A percentile compares a stretch with the other conserved stretches of the same genome.
phyloP scores from a whole-genome alignment of 2,113 vertebrate species.

The Lichenostomus cassidix region DNA sequence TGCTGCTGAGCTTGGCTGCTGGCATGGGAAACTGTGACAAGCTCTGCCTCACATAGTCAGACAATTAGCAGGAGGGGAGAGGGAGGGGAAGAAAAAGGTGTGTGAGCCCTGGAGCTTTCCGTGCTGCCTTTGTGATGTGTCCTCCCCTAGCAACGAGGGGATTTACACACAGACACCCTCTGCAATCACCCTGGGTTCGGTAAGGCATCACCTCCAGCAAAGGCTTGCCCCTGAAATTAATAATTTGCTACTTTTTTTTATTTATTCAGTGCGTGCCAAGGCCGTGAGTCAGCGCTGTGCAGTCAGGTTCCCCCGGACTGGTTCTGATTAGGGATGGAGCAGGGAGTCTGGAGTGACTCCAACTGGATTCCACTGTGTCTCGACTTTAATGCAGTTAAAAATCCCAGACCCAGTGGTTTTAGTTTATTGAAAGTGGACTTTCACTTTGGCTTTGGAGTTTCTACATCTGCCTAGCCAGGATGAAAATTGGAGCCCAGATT shows the following conservation, averaged over 20 bases:
- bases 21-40: conserved; percentile 3
- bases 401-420: neutral
- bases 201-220: neutral
- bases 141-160: neutral
- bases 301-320: neutral
- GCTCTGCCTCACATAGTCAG: conserved; percentile 8
- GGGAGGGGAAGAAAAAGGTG: conserved; percentile 35
- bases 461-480: neutral
- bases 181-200: neutral
- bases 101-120: conserved; percentile 18
- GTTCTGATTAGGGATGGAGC: conserved; percentile 33
- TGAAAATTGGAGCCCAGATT: neutral
- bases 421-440: neutral
- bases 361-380: conserved; percentile 34
- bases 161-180: neutral
- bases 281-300: conserved; percentile 33
- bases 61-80: conserved; percentile 40
- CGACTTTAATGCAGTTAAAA: neutral
- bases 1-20: conserved; percentile 6
- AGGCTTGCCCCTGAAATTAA: conserved; percentile 25
- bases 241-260: conserved; percentile 36
- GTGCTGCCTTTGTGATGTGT: neutral
- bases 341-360: conserved; percentile 40
- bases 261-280: conserved; percentile 6
- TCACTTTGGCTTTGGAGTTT: neutral